These are phyloP conservation scores for Torymus texanus DNA, from an alignment of 2,888 invertebrate species.

Conservation along the genomic window DNA sequence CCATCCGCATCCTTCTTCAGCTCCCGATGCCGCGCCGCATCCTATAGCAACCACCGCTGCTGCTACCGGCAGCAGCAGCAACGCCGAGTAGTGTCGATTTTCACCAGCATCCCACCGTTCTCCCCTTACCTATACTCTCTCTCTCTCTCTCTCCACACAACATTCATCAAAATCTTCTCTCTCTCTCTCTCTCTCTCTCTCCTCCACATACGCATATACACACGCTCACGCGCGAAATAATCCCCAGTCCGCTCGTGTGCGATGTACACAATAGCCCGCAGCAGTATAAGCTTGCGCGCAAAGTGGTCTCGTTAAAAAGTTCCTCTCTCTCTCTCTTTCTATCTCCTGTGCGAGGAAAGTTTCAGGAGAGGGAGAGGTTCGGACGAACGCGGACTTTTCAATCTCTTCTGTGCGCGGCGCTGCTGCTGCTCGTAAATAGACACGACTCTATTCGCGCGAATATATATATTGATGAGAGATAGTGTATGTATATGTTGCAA, in stretches of 20 bases:
- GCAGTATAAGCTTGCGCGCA: constrained; percentile 28
- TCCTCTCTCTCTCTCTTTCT: not conserved
- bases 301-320: constrained; percentile 56
- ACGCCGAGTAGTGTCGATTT: too few species aligned
- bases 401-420: not conserved
- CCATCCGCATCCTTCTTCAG: not conserved
- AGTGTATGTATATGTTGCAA: too few species aligned
- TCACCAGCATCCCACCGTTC: too few species aligned
- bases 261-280: not conserved
- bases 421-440: constrained; percentile 31
- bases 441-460: constrained; percentile 30
- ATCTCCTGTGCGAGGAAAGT: not conserved
- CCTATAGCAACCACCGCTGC: too few species aligned
- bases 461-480: too few species aligned
- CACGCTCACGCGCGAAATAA: not conserved
- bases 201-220: not conserved
- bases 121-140: not conserved
- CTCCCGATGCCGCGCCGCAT: too few species aligned
- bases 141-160: constrained; percentile 22
- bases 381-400: constrained; percentile 28
- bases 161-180: constrained; percentile 3
- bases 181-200: constrained; percentile 18
- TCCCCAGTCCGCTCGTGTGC: not conserved
- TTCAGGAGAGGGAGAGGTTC: constrained; percentile 1
- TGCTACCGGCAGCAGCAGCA: too few species aligned